Conservation (phyloP, 1,140 invertebrate species). For the Pseudachorutes palmiensis region DNA sequence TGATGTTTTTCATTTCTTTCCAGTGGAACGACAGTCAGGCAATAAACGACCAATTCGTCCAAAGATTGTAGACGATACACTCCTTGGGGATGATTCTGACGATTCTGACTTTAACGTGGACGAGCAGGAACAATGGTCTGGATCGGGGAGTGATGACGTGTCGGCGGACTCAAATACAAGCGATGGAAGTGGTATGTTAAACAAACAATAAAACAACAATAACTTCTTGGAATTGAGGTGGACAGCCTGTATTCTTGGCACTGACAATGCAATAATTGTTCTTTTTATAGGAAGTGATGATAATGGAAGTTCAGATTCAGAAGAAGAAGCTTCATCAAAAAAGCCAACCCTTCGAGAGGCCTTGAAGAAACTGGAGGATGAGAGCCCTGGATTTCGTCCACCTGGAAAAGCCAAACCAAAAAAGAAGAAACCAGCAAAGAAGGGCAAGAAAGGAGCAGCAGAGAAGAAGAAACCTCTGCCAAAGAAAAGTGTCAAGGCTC, state of each 20-base stretch:
- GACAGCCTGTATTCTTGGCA: too few relatives aligned
- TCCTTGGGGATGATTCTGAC: conserved; percentile 33
- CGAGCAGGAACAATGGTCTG: conserved; percentile 12
- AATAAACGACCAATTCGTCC: conserved; percentile 34
- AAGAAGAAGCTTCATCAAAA: not conserved
- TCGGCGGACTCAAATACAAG: not conserved
- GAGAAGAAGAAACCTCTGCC: not conserved
- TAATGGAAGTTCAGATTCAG: conserved; percentile 6
- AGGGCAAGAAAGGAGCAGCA: not conserved
- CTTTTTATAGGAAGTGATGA: not conserved
- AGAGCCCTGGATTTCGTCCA: not conserved
- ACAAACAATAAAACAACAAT: too few relatives aligned
- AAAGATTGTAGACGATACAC: conserved; percentile 29
- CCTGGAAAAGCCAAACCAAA: not conserved
- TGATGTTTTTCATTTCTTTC: not conserved
- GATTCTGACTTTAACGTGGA: conserved; percentile 30
- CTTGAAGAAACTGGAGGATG: not conserved
- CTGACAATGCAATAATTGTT: not conserved
- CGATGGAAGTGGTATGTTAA: conserved; percentile 8
- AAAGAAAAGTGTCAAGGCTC: not conserved
- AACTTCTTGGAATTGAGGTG: too few relatives aligned
- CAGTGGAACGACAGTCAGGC: conserved; percentile 32
- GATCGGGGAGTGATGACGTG: conserved; percentile 10
- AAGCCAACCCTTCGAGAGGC: not conserved
- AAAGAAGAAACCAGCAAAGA: not conserved